A percentile compares a stretch with the other conserved stretches of the same genome.
phyloP scores from a whole-genome alignment of 2,888 invertebrate genomes.

The Orchesella flavescens region DNA sequence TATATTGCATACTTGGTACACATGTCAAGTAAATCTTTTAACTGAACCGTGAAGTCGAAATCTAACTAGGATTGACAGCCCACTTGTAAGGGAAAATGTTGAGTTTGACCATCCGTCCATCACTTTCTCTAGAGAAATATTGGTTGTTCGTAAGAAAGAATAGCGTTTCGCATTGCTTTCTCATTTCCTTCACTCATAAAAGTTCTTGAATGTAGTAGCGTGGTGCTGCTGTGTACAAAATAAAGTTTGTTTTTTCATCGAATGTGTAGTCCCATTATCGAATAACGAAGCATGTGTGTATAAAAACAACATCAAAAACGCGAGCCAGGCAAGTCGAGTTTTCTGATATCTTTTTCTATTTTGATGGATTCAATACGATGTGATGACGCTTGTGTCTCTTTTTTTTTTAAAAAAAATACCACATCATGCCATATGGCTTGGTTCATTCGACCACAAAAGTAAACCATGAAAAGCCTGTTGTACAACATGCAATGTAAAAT shows the following conservation, averaged over 20 bases:
- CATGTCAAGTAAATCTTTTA: constrained; percentile 27
- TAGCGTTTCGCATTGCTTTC: too few species aligned
- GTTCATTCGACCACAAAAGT: constrained; percentile 25
- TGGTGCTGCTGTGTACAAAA: too few species aligned
- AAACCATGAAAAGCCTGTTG: background rate
- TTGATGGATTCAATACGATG: constrained; percentile 42
- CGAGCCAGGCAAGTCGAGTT: background rate
- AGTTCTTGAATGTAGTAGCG: too few species aligned
- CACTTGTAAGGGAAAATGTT: background rate
- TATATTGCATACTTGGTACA: background rate
- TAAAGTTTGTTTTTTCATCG: too few species aligned
- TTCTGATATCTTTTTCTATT: constrained; percentile 26
- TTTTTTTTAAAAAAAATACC: background rate
- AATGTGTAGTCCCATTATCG: too few species aligned
- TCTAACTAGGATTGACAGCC: constrained; percentile 18
- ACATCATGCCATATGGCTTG: constrained; percentile 37
- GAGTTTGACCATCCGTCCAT: too few species aligned
- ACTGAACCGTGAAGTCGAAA: constrained; percentile 24
- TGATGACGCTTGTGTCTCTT: constrained; percentile 38
- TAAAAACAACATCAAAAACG: too few species aligned
- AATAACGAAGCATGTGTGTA: too few species aligned
- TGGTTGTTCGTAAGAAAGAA: too few species aligned
- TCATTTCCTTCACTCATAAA: too few species aligned
- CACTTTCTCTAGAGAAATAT: too few species aligned
- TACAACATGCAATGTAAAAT: background rate